A percentile compares a stretch with the other conserved stretches of the same genome.
Evolutionary conservation across 2,888 invertebrate species (phyloP).

Genomic region (Allacma fusca): DNA sequence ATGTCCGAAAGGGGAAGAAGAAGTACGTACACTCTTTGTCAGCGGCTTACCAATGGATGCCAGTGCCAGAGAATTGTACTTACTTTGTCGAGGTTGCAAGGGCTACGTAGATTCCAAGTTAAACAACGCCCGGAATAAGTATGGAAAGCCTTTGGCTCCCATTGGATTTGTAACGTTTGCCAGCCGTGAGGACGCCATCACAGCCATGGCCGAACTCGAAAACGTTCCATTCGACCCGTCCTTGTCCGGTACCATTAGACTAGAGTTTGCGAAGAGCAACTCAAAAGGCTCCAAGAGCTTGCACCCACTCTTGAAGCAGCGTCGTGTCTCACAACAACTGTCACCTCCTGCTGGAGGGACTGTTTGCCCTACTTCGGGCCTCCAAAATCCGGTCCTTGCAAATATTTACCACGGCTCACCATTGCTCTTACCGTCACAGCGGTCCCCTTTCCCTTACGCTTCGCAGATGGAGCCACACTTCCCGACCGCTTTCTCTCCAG

Average conservation of each 20-base stretch:
- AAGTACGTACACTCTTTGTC: slow-evolving; percentile 31
- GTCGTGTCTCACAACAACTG: too few relatives aligned
- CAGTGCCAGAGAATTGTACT: slow-evolving; percentile 7
- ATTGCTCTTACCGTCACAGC: neutral
- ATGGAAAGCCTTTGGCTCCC: slow-evolving; percentile 25
- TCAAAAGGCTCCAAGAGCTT: slow-evolving; percentile 12
- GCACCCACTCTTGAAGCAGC: neutral
- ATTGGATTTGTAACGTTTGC: slow-evolving; percentile 32
- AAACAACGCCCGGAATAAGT: slow-evolving; percentile 34
- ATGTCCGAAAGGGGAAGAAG: neutral
- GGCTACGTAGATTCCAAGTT: slow-evolving; percentile 26
- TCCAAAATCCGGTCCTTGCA: too few relatives aligned
- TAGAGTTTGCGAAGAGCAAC: slow-evolving; percentile 36
- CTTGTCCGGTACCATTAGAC: slow-evolving; percentile 4
- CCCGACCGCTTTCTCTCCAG: neutral
- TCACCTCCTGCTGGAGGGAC: neutral
- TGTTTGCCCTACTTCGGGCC: neutral
- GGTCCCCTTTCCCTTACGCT: neutral
- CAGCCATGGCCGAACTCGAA: slow-evolving; percentile 1
- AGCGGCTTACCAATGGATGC: slow-evolving; percentile 36
- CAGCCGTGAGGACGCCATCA: neutral
- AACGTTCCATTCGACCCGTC: slow-evolving; percentile 25
- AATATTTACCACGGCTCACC: neutral
- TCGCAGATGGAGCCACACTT: neutral
- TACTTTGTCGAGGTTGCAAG: slow-evolving; percentile 22